Conservation (phyloP, 2,113 vertebrate genomes). For the Rhodinocichla rosea region DNA sequence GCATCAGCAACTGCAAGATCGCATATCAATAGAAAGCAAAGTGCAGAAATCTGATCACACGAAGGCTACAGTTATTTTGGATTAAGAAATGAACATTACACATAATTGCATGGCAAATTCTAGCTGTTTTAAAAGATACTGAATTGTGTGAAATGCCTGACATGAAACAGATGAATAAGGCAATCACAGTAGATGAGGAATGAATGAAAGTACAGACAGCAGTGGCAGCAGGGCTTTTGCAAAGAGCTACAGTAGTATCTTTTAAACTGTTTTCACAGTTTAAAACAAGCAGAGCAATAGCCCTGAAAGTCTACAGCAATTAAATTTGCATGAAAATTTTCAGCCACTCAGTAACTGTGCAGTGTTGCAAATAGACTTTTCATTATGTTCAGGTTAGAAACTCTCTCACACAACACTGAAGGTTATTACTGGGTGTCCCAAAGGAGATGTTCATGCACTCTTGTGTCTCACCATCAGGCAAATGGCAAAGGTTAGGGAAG, state of each 20-base stretch:
- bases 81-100: not conserved
- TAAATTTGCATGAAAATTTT: not conserved
- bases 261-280: not conserved
- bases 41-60: not conserved
- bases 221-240: not conserved
- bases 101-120: not conserved
- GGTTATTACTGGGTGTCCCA: not conserved
- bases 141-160: not conserved
- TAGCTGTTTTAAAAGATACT: not conserved
- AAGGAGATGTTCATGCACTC: not conserved
- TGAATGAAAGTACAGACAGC: not conserved
- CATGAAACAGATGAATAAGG: not conserved
- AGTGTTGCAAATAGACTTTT: not conserved
- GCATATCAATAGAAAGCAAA: not conserved
- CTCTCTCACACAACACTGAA: not conserved
- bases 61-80: not conserved
- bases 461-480: accelerated
- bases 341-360: not conserved
- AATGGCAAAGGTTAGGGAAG: not conserved
- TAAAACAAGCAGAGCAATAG: not conserved
- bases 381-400: not conserved
- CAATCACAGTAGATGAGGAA: not conserved
- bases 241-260: not conserved
- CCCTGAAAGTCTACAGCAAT: not conserved
- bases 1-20: not conserved